Conservation (phyloP, 2,113 vertebrate species). For the Recurvirostra avosetta region DNA sequence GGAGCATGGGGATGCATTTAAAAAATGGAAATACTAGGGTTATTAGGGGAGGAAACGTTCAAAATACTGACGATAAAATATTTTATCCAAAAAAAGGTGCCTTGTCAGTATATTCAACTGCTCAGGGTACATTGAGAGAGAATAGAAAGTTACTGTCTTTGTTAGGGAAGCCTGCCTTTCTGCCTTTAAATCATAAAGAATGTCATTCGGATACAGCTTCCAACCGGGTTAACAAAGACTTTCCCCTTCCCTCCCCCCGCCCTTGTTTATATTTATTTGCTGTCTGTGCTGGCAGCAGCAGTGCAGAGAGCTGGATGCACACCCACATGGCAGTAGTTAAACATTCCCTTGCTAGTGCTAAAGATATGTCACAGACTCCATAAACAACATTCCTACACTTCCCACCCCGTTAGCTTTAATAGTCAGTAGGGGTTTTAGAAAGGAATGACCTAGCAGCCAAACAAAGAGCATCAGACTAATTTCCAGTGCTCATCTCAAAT, state of each 20-base stretch:
- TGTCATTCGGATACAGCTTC: neutral
- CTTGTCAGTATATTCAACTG: neutral
- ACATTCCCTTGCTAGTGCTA: neutral
- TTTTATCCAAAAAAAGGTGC: neutral
- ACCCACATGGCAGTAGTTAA: neutral
- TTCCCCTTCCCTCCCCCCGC: accelerated
- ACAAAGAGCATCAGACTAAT: neutral
- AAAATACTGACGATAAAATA: neutral
- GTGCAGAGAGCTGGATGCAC: neutral
- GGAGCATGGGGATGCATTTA: neutral
- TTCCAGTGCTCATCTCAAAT: neutral
- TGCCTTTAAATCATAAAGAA: neutral
- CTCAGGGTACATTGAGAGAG: neutral
- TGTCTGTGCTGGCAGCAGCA: neutral
- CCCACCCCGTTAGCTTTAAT: neutral
- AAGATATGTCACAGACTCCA: neutral
- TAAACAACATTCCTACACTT: neutral
- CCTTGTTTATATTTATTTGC: neutral
- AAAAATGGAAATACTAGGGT: neutral
- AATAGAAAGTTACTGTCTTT: neutral
- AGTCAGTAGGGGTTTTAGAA: neutral
- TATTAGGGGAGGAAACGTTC: neutral
- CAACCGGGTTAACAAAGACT: neutral
- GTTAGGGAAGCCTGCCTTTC: neutral
- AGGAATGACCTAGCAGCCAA: neutral